Evolutionary conservation across 2,797 vertebrate species (phyloP), one percentile per base, ranked within the genome.

Genomic region (Tragelaphus eurycerus): DNA sequence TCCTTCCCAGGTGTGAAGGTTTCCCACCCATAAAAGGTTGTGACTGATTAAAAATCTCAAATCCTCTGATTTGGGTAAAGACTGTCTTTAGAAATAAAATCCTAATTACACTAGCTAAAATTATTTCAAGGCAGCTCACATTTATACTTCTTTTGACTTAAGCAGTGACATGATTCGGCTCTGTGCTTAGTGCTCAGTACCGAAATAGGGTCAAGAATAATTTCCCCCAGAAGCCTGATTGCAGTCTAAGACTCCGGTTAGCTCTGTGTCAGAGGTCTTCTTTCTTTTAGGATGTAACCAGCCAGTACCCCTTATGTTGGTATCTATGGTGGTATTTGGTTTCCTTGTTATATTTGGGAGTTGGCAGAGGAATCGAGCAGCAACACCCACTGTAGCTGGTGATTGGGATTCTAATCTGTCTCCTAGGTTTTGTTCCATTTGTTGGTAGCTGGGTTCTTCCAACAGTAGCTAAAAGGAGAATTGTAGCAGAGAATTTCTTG

Each of bases 1-100:
- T 94, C 62, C 76, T 95, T 87, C 64, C 90, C 88, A 96, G 64
- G 87, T 98, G 83, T 86, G 62, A 76, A 79, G 64, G 79, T 67
- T 19, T 92, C 19, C 79, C 57, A 90, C 34, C 31, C 52, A n/a
- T 52, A 78, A 88, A 83, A 31, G 87, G 15, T 93, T 55, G 59
- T 17, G 3, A n/a, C 38, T 96, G 86, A 55, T 57, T 93, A 48
- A 54, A 86, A 76, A 89, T 92, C 87, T 82, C 7, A 96, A 82
- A 92, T 14, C 34, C 76, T 96, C 79, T 78, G n/a, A 78, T 48
- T 5, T 91, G 23, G 46, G n/a, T 54, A 59, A 90, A 93, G 57
- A 91, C 60, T 87, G 74, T 17, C 29, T 89, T 38, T 59, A 38
- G 27, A 92, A 84, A 84, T 62, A 50, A 95, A 92, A 52, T 83